Conservation (phyloP, 2,797 vertebrate genomes). For the Protonibea diacanthus region DNA sequence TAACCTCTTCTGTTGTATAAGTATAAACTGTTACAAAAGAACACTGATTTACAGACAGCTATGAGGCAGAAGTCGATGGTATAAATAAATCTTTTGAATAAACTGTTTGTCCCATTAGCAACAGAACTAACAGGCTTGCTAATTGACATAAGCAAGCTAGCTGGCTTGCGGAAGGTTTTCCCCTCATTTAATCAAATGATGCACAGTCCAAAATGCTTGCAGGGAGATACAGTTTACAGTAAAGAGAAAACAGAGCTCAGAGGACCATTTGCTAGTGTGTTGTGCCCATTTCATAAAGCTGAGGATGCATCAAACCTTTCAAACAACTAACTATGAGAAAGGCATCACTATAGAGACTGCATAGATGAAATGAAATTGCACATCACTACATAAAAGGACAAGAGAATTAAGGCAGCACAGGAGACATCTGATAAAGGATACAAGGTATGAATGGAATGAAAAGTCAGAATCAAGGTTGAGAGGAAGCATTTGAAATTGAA, state of each 20-base stretch:
- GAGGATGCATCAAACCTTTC: not conserved
- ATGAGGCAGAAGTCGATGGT: not conserved
- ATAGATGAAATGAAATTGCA: not conserved
- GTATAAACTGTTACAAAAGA: not conserved
- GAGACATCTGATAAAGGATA: not conserved
- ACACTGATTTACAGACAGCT: not conserved
- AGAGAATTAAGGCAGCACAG: not conserved
- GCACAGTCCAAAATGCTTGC: not conserved
- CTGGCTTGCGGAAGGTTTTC: not conserved
- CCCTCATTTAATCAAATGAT: conserved; percentile 1
- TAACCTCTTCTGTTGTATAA: not conserved
- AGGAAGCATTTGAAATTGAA: conserved; percentile 17
- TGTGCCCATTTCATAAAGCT: not conserved
- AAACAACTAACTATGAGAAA: not conserved
- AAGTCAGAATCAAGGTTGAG: conserved; percentile 10
- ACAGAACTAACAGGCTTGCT: not conserved
- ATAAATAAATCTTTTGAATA: not conserved
- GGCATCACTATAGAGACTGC: not conserved
- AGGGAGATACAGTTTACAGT: not conserved
- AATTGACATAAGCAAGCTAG: too few species aligned
- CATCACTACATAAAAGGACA: not conserved
- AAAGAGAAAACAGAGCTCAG: not conserved
- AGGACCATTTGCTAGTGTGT: not conserved
- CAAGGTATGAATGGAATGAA: not conserved
- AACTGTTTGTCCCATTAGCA: too few species aligned